These are phyloP conservation scores for Sesamia nonagrioides DNA, from an alignment of 1,140 invertebrate species.

Conservation along the genomic window DNA sequence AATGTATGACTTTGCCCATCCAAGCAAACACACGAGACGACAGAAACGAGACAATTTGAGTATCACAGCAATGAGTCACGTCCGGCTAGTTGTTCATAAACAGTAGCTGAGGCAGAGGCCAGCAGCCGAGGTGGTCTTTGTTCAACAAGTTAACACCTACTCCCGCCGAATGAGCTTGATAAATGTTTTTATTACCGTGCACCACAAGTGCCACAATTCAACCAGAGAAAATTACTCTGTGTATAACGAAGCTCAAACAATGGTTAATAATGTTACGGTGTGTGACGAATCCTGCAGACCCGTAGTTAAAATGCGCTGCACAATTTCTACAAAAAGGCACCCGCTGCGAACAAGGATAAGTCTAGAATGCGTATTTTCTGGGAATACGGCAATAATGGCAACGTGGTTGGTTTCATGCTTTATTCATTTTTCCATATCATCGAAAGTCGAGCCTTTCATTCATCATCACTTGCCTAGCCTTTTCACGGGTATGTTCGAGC, in stretches of 20 bases:
- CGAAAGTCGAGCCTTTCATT: background rate
- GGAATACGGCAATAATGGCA: background rate
- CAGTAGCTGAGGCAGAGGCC: slow-evolving; percentile 47
- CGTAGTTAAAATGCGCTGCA: slow-evolving; percentile 60
- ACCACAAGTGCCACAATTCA: slow-evolving; percentile 63
- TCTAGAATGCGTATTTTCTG: slow-evolving; percentile 11
- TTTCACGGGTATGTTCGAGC: too few relatives aligned
- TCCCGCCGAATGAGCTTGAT: slow-evolving; percentile 60
- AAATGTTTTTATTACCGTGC: slow-evolving; percentile 69
- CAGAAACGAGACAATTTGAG: slow-evolving; percentile 47
- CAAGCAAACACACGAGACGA: slow-evolving; percentile 36
- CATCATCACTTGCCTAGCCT: too few relatives aligned
- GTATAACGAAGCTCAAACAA: slow-evolving; percentile 79
- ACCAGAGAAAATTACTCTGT: slow-evolving; percentile 77
- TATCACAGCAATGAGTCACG: slow-evolving; percentile 47
- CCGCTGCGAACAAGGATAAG: slow-evolving; percentile 31
- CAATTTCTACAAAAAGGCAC: slow-evolving; percentile 30
- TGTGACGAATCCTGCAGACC: slow-evolving; percentile 72
- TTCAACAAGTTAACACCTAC: slow-evolving; percentile 68
- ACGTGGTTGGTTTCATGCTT: background rate
- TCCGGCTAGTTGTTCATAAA: slow-evolving; percentile 60
- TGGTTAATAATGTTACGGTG: slow-evolving; percentile 66
- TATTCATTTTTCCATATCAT: background rate
- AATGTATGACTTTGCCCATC: slow-evolving; percentile 24
- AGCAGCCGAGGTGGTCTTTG: slow-evolving; percentile 64